These are phyloP conservation scores for Numenius phaeopus DNA, from an alignment of 2,797 vertebrate species.

Conservation along the genomic window DNA sequence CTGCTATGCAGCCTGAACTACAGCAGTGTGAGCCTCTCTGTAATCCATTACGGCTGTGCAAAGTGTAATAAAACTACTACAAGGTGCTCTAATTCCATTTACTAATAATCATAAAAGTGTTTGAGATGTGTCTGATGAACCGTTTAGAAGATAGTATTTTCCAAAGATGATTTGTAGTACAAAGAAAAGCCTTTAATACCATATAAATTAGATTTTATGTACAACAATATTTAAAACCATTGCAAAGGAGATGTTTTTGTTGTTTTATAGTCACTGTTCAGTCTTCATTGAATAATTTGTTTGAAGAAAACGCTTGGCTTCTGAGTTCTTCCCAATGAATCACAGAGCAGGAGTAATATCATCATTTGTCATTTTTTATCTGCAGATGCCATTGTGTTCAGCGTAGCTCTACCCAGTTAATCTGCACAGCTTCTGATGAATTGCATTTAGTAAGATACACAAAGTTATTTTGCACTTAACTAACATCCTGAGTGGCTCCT, in stretches of 20 bases:
- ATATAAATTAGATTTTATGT: constrained; percentile 69
- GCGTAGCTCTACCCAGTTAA: constrained; percentile 4
- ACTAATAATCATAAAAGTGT: constrained; percentile 50
- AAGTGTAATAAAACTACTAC: constrained; percentile 55
- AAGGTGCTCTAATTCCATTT: constrained; percentile 64
- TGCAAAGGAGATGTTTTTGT: constrained; percentile 34
- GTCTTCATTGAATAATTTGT: constrained; percentile 39
- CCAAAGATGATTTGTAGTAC: constrained; percentile 37
- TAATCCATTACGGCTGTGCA: constrained; percentile 22
- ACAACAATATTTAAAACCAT: constrained; percentile 52
- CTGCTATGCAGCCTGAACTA: background rate
- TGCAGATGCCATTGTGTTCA: constrained; percentile 23
- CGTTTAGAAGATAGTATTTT: background rate
- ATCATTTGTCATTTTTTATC: constrained; percentile 49
- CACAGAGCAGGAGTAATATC: constrained; percentile 18
- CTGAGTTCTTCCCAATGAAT: constrained; percentile 43
- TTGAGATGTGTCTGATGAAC: constrained; percentile 43
- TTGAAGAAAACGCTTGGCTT: background rate
- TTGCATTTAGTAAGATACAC: background rate
- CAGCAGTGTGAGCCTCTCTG: background rate
- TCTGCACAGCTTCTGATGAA: constrained; percentile 40
- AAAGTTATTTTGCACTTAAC: constrained; percentile 32
- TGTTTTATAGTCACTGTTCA: constrained; percentile 48
- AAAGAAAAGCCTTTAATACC: constrained; percentile 29
- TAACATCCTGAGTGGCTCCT: background rate